Conservation (phyloP, 2,113 vertebrate species). For the Platichthys flesus region DNA sequence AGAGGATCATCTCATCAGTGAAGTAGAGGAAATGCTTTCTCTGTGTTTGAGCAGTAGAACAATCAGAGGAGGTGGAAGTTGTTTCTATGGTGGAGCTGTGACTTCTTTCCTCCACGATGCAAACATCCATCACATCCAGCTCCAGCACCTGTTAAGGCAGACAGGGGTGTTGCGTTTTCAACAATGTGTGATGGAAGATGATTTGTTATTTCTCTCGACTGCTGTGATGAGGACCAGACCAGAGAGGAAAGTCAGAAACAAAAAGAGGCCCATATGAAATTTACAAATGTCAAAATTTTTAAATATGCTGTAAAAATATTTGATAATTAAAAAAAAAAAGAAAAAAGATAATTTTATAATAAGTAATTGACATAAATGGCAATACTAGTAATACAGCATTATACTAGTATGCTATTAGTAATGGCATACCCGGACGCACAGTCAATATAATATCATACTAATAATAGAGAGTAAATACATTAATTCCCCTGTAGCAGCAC, state of each 20-base stretch:
- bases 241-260: neutral
- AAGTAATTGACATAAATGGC: neutral
- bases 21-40: constrained; percentile 92
- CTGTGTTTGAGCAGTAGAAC: constrained; percentile 53
- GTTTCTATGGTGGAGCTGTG: constrained; percentile 30
- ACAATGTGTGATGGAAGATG: neutral
- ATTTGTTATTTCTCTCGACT: neutral
- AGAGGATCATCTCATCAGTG: constrained; percentile 85
- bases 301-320: too few relatives aligned
- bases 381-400: too few relatives aligned
- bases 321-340: too few relatives aligned
- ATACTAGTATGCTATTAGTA: too few relatives aligned
- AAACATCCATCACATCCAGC: constrained; percentile 88
- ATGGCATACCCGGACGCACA: too few relatives aligned
- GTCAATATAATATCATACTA: too few relatives aligned
- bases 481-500: too few relatives aligned
- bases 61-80: accelerated
- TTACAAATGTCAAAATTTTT: neutral
- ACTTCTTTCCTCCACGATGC: constrained; percentile 87
- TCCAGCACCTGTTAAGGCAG: constrained; percentile 83
- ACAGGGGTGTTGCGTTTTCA: neutral
- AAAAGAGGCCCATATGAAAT: neutral
- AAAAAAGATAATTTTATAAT: neutral
- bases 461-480: too few relatives aligned
- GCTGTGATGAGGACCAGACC: neutral